Evolutionary conservation across 1,140 invertebrate genomes (phyloP), one percentile per base, ranked within the genome.

Genomic region (Hycleus phaleratus): DNA sequence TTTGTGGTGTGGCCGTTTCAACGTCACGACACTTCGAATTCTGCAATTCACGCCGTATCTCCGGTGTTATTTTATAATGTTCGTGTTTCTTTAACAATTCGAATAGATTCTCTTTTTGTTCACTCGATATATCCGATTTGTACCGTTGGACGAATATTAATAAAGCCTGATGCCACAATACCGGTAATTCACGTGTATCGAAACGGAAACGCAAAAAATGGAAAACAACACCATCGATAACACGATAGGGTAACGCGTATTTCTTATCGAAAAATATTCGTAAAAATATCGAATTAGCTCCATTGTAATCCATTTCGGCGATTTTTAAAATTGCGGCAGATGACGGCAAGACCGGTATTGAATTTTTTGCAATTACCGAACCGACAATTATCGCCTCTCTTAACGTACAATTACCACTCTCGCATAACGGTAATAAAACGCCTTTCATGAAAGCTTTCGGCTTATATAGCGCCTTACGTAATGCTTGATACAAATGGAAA

Each of bases 391-490:
- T 88, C 0, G 97, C 95, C 79, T 99, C 97, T 60, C 95, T 77
- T 43, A 99, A 76, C 3, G 94, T 95, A 71, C 96, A 99, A 58
- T 88, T 91, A 38, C 94, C 94, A 66, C 88, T 85, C 85, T 74
- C 71, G 10, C 71, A 54, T 48, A 72, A 51, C 18, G 70, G 70
- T 38, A 73, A 58, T 10, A 74, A 38, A 50, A 98, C 87, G 64
- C 96, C 97, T 78, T 99, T 99, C 88, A 98, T 98, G 68, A 99
- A 99, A n/a, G 90, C 96, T 47, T 88, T 93, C 44, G 97, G 95
- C 72, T 99, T 99, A 73, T 92, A 99, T 0, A 99, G 75, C 7
- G 96, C 82, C 77, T 98, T 98, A 56, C 86, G 83, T 10, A 99
- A 67, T 4, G 96, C 94, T 80, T 93, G 90, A 74, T 97, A 98